Base-by-base conservation (phyloP, 1,140 invertebrate genomes). In the Drosophila fuyamai region DNA sequence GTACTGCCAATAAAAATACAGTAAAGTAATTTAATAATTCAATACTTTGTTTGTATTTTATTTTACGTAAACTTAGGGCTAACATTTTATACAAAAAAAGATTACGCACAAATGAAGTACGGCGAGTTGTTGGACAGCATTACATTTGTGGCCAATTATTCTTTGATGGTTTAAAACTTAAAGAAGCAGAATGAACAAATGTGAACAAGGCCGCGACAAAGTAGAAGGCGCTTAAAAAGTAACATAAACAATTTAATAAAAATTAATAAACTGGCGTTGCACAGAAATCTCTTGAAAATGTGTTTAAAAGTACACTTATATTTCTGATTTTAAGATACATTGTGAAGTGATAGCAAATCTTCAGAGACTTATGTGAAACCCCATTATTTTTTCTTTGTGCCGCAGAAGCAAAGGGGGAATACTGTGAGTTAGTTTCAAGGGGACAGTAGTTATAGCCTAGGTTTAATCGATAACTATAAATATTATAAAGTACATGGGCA, bases 401-500 rank as follows among this genome's bases (percentile, higher is more conserved):
- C 29, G 50, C 50, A 36, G 29, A 36, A 18, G 9, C 8, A 51
- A 16, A 36, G 2, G 23, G 9, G 10, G 10, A 53, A 53, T 53
- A 53, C 50, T 53, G 50, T 53, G 14, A 36, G 32, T 53, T 53
- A 36, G 16, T 38, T 54, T 18, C 23, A 36, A 32, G 50, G 41
- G 29, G 1, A 14, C 7, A 23, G 16, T 48, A 27, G 51, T 67
- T 48, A 18, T 50, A 57, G 44, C 36, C 67, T 72, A 72, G 9
- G 23, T 41, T 43, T 58, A 72, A 58, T 71, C 66, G 5, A 50
- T 41, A 58, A 58, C 72, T 75, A 75, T 75, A 57, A 75, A 65
- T 75, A 75, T 51, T 56, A 65, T 65, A 76, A 57, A 65, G 59
- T 75, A 75, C 29, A 75, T 46, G 44, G 72, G 63, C 61, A 61